A percentile compares a stretch with the other conserved stretches of the same genome.
Conservation (phyloP, 2,113 vertebrate genomes). For the Acanthisitta chloris region DNA sequence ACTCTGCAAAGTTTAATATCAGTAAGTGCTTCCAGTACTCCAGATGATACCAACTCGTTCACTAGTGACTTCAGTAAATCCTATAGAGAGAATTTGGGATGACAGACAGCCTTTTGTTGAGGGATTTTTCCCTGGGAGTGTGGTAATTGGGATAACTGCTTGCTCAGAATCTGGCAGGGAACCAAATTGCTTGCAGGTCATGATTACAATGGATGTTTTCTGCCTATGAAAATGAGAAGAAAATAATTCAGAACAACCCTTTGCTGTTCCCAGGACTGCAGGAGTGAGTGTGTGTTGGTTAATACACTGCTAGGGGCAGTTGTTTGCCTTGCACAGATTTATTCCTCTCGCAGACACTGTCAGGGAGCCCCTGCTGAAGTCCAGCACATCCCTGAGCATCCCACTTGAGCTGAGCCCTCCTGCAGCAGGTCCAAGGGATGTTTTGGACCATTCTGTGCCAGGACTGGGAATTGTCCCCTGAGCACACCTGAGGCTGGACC, state of each 20-base stretch:
- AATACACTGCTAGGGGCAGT: too few species aligned
- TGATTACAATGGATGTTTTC: background rate
- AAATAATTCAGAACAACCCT: background rate
- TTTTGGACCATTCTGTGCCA: background rate
- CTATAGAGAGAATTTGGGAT: background rate
- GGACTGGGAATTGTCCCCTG: background rate
- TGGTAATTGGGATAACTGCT: background rate
- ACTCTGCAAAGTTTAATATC: background rate
- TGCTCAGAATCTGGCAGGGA: background rate
- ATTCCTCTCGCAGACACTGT: background rate
- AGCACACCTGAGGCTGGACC: background rate
- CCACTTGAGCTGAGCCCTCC: fast-evolving
- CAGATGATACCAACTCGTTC: background rate
- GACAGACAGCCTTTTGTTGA: background rate
- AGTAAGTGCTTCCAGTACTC: background rate
- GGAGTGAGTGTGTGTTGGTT: background rate
- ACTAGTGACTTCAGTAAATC: background rate
- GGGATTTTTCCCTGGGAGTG: background rate
- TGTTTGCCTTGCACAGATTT: background rate
- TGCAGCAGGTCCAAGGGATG: fast-evolving
- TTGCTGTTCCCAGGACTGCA: background rate
- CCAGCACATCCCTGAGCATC: background rate
- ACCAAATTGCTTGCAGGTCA: background rate
- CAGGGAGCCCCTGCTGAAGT: background rate
- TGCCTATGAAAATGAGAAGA: background rate